Evolutionary conservation across 2,888 invertebrate species (phyloP).

Genomic region (Heliconius sara): DNA sequence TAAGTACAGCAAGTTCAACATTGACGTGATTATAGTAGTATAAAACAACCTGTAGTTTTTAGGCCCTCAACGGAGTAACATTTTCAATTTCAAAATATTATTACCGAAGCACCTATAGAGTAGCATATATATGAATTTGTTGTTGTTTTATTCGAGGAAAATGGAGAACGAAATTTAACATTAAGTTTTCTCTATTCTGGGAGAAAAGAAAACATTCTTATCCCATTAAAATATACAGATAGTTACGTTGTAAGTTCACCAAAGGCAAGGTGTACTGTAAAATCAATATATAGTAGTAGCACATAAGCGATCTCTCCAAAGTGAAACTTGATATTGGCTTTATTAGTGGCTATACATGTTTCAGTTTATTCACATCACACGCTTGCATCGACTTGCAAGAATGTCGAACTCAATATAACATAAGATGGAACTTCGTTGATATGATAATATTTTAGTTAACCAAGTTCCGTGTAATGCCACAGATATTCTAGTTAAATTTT

Average conservation of each 20-base stretch:
- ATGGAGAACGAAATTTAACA: too few species aligned
- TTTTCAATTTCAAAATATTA: too few species aligned
- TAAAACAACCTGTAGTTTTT: too few species aligned
- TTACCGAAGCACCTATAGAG: too few species aligned
- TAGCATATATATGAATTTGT: too few species aligned
- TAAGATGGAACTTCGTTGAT: background rate
- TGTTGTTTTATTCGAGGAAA: too few species aligned
- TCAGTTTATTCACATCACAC: conserved; percentile 6
- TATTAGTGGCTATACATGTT: conserved; percentile 27
- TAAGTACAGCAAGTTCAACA: too few species aligned
- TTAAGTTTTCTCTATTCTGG: too few species aligned
- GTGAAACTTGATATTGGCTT: conserved; percentile 26
- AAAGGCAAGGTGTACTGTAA: conserved; percentile 6
- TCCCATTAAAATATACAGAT: background rate
- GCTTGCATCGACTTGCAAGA: conserved; percentile 20
- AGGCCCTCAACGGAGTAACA: too few species aligned
- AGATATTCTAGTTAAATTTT: background rate
- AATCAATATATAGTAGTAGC: conserved; percentile 7
- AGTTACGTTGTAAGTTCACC: background rate
- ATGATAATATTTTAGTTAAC: background rate
- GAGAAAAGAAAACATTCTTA: background rate
- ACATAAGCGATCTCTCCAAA: conserved; percentile 16
- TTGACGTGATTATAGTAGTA: too few species aligned
- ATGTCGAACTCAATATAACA: background rate
- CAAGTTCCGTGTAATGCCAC: conserved; percentile 10